Base-by-base conservation (phyloP, 2,797 vertebrate genomes). In the Lophotriccus pileatus region DNA sequence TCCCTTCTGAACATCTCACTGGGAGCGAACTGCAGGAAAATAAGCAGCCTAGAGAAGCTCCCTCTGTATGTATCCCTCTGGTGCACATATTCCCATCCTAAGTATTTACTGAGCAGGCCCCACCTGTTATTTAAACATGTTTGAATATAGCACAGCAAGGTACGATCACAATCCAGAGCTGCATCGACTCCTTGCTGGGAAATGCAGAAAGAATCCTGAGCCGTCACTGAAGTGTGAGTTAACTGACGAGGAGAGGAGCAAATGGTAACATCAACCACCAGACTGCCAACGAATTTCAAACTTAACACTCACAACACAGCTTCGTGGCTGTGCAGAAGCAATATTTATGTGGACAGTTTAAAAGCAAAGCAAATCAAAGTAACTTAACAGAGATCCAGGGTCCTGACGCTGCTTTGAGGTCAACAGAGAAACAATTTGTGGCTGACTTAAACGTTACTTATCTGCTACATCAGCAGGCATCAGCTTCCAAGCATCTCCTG, bases 241-340 rank as follows among this genome's bases (percentile, higher is more conserved):
- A 94, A 97, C 93, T 89, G 68, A 88, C 0, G 4, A 88, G 83
- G 53, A 93, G 53, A 46, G 32, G 43, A 92, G 41, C 37, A 93
- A 92, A 66, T 19, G 30, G 43, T 49, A 74, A 70, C 56, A 93
- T 72, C 60, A 83, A 77, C 41, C 60, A 63, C 1, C 7, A 55
- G 50, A 28, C 60, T 64, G 59, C 43, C 66, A 85, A 32, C 30
- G 44, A 59, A 59, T 69, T 50, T 41, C 66, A 60, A 81, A 62
- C 14, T 44, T 47, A 6, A 39, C 41, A 72, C 14, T 74, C 85
- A 41, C 6, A 30, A 41, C 46, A 72, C 43, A 84, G 46, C 39
- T 83, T 46, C 13, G 10, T 6, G 68, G 52, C 12, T 4, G 44
- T 43, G n/a, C 50, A 52, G 60, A 43, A 53, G 19, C 62, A 66